phyloP scores from a whole-genome alignment of 2,888 invertebrate genomes.

The Dolichopus griseipennis region DNA sequence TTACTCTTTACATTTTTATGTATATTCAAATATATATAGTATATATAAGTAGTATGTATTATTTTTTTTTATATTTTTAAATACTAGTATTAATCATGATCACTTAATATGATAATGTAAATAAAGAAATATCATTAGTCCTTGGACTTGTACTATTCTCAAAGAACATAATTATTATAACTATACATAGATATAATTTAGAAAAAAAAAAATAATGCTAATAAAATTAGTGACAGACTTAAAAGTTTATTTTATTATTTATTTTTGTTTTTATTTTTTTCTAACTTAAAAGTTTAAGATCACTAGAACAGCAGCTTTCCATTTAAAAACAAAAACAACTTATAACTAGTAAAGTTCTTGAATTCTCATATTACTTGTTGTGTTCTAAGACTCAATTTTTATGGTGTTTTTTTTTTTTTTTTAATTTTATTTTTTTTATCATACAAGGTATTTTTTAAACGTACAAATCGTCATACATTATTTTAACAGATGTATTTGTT shows the following conservation, averaged over 20 bases:
- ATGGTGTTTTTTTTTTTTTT: too few relatives aligned
- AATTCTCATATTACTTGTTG: neutral
- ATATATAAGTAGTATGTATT: too few relatives aligned
- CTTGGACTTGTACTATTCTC: conserved; percentile 1
- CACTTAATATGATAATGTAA: neutral
- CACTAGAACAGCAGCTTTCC: neutral
- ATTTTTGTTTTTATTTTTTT: neutral
- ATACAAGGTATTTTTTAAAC: too few relatives aligned
- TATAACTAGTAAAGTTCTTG: too few relatives aligned
- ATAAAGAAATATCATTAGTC: neutral
- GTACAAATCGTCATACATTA: too few relatives aligned
- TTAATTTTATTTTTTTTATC: too few relatives aligned
- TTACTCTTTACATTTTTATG: too few relatives aligned
- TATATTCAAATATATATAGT: too few relatives aligned
- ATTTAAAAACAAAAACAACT: neutral
- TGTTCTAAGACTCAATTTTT: neutral
- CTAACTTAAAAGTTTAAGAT: neutral
- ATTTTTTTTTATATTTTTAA: too few relatives aligned
- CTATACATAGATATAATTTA: neutral
- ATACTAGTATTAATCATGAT: neutral
- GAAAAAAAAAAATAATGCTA: neutral
- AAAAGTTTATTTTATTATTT: neutral
- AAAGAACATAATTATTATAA: neutral
- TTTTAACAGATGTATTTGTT: too few relatives aligned
- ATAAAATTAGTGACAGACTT: neutral